These are phyloP conservation scores for Picathartes gymnocephalus DNA, from an alignment of 2,113 vertebrate genomes.

Conservation along the genomic window DNA sequence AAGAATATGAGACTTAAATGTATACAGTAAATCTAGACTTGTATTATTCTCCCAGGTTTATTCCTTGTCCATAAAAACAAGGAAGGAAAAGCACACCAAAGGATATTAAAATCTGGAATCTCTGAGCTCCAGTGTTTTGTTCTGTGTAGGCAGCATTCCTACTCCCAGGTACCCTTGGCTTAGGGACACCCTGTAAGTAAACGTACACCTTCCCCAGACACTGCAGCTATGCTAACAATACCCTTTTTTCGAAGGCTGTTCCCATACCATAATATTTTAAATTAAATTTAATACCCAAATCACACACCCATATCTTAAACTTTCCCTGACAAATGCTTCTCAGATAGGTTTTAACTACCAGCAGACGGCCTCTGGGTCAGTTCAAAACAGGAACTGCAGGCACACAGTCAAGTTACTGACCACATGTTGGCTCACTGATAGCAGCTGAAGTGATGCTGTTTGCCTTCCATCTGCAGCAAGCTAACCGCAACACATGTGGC, in stretches of 20 bases:
- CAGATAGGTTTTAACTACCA: not conserved
- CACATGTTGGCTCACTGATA: not conserved
- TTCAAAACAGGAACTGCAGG: not conserved
- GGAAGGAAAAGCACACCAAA: conserved; percentile 30
- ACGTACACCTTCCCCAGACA: not conserved
- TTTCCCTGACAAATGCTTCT: not conserved
- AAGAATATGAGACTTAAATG: not conserved
- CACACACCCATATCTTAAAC: not conserved
- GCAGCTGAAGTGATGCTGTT: not conserved
- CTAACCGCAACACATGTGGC: not conserved
- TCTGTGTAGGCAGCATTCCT: not conserved
- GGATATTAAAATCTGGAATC: conserved; percentile 17
- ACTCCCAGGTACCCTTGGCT: not conserved
- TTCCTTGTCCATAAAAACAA: not conserved
- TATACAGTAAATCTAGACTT: conserved; percentile 1
- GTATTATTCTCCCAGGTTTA: not conserved
- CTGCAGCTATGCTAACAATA: not conserved
- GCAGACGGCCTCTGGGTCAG: not conserved
- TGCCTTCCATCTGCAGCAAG: not conserved
- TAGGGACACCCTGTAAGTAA: not conserved
- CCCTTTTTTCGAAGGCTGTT: not conserved
- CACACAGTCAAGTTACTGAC: not conserved
- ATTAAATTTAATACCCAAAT: not conserved
- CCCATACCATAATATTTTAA: not conserved
- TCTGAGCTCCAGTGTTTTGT: not conserved